Evolutionary conservation across 2,888 invertebrate genomes (phyloP).

Genomic region (Melitaea athalia): DNA sequence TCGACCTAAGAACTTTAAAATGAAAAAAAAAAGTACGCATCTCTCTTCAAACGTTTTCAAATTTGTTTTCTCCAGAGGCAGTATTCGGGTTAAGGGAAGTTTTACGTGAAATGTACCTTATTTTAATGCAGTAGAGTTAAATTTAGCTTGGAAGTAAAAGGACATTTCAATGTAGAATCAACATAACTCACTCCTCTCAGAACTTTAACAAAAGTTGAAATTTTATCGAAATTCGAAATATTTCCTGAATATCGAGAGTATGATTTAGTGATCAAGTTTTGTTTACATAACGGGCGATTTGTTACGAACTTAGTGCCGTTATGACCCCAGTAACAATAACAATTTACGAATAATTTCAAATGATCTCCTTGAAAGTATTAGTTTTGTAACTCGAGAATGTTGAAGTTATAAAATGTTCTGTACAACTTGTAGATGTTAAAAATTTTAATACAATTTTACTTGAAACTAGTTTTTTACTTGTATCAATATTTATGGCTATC

Average conservation of each 20-base stretch:
- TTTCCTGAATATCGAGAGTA: slow-evolving; percentile 46
- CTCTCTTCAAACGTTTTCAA: slow-evolving; percentile 33
- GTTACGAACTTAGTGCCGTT: slow-evolving; percentile 17
- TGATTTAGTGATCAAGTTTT: slow-evolving; percentile 61
- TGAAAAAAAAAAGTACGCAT: slow-evolving; percentile 43
- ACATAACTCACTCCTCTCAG: slow-evolving; percentile 57
- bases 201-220: slow-evolving; percentile 65
- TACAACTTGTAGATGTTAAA: not conserved
- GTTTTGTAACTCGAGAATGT: not conserved
- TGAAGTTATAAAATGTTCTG: not conserved
- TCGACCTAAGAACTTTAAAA: slow-evolving; percentile 38
- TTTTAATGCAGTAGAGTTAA: slow-evolving; percentile 19
- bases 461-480: not conserved
- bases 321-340: slow-evolving; percentile 1
- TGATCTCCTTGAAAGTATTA: not conserved
- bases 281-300: slow-evolving; percentile 19
- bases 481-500: not conserved
- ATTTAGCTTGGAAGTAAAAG: not conserved
- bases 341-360: slow-evolving; percentile 1
- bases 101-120: slow-evolving; percentile 20
- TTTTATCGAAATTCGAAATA: slow-evolving; percentile 66
- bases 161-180: slow-evolving; percentile 39
- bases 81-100: slow-evolving; percentile 16
- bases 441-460: not conserved
- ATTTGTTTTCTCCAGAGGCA: slow-evolving; percentile 31